Evolutionary conservation across 2,797 vertebrate species (phyloP), one percentile per base, ranked within the genome.

Genomic region (Coreius guichenoti): DNA sequence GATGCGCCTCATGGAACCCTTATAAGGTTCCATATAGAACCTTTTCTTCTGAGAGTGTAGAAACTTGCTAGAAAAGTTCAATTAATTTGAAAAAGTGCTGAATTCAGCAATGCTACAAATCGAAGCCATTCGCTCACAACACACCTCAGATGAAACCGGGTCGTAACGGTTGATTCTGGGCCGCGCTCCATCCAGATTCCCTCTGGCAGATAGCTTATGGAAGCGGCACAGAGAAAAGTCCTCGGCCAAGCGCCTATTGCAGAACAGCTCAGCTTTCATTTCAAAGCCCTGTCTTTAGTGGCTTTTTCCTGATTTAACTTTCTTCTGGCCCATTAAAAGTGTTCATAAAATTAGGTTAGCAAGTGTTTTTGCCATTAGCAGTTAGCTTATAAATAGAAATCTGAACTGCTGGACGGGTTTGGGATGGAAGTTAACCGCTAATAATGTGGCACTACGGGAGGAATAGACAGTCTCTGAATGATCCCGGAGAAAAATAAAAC

Each of bases 101-200:
- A 92, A 95, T 92, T 94, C 95, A 95, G 94, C 92, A 83, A 86
- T 79, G 89, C 90, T 92, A 90, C 92, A 92, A 94, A 92, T 92
- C 90, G 91, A 92, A 93, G 91, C 90, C 92, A 91, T 92, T 93
- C 89, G 90, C 91, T 93, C 93, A 93, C 92, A 92, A 93, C 92
- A 95, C 93, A 94, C 93, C 91, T 92, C 92, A 88, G 90, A 89
- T 72, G 26, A 84, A 87, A 84, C 31, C 74, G 65, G 86, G 82
- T 51, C 73, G 14, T 67, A 72, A 68, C 29, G 80, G 19, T 5
- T 13, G 47, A 72, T 68, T 86, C 91, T 92, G 92, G 93, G 94
- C 92, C 92, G 88, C 89, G 90, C 56, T 92, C 90, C 83, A 86
- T 90, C 87, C 79, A 81, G 81, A 88, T 43, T 81, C 70, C 74